Base-by-base conservation (phyloP, 2,888 invertebrate species). In the Phania funesta region DNA sequence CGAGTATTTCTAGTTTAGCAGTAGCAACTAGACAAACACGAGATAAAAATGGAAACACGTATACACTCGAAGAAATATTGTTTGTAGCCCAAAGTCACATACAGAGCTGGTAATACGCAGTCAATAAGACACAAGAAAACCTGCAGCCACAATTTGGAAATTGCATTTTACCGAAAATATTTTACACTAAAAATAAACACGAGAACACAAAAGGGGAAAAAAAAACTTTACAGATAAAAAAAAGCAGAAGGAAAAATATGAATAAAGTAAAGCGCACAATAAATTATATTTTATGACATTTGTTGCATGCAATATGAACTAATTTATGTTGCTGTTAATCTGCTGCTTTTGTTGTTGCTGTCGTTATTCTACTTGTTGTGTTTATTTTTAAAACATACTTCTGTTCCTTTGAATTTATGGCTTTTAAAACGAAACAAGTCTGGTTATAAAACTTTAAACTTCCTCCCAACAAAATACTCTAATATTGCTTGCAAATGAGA, bases 251-350 rank as follows among this genome's bases (percentile, higher is more conserved):
- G 29, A 20, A 29, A 29, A 41, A 9, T 4, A 9, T 18, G 13
- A 24, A 41, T 18, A 22, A 65, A 48, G 32, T 44, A 46, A 44
- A 48, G 18, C 11, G 13, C 32, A n/a, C n/a, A 35, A 70, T 64
- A 77, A 54, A 77, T 77, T 9, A 62, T 0, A 35, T 64, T 77
- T 67, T 70, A 62, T 64, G 54, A 35, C 46, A 70, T 54, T 64
- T 70, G 70, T 70, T 70, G 77, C 70, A 70, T 64, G 70, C 46
- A 68, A 76, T 35, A 24, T 54, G n/a, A n/a, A n/a, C n/a, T 77
- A 62, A 54, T 62, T 54, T 44, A 29, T 41, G 16, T 41, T 38
- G 6, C 26, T 73, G n/a, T 52, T 20, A 20, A 62, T 16, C 8
- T 24, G 48, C 35, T 38, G 13, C n/a, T 32, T 5, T 41, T 64